Base-by-base conservation (phyloP, 2,888 invertebrate species). In the Stenchaetothrips biformis region DNA sequence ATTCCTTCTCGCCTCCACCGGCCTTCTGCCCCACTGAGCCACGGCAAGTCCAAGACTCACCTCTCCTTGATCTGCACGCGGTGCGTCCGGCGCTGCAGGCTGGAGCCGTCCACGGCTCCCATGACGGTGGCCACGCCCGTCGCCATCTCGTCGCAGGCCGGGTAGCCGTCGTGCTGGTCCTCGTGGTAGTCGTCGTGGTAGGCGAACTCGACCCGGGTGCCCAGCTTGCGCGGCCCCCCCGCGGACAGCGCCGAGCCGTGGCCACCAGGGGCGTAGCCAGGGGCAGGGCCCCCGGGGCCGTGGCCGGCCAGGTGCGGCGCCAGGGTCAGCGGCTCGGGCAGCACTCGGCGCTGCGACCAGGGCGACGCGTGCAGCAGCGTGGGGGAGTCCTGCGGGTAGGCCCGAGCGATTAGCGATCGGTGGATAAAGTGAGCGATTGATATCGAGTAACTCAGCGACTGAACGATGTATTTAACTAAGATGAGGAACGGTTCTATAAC, bases 141-240 rank as follows among this genome's bases (percentile, higher is more conserved):
- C 0, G 67, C 67, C 67, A 67, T 67, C 25, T n/a, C 25, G 25
- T 21, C 67, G 67, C 37, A 37, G 37, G 37, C 37, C 37, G 67
- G 67, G 67, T 74, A 74, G 67, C 67, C 25, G 67, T 74, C 67
- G 21, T 74, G 67, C 37, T 37, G 37, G 67, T 74, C 67, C 67
- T 25, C 67, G 21, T 21, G 25, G 21, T 74, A 25, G 67, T 25
- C 21, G 67, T 74, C 67, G 25, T 74, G 8, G 59, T 59, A 16
- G 59, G 59, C 59, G 59, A 59, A 16, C 9, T 74, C 37, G 37
- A 37, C 37, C 67, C 67, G 67, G 67, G 67, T 74, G 25, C 21
- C 67, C 11, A 74, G 25, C 67, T 74, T 25, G 25, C 21, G 16
- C 53, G 53, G 13, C 13, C 53, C 18, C 53, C 53, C 16, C 67